A percentile compares a stretch with the other conserved stretches of the same genome.
Conservation (phyloP, 2,888 invertebrate genomes). For the Clunio marinus region DNA sequence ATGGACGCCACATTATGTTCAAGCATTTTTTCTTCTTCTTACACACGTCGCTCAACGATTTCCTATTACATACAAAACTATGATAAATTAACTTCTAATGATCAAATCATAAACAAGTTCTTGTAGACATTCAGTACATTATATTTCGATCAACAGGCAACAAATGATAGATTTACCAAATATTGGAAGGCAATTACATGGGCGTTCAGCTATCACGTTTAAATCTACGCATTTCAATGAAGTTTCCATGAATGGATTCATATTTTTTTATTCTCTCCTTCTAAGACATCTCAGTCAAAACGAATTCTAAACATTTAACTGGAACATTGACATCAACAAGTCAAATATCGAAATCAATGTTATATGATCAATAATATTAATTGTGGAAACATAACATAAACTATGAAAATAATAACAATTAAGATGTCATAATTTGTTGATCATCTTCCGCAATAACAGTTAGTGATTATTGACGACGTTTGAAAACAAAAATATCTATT, state of each 20-base stretch:
- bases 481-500: too few relatives aligned
- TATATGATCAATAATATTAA: too few relatives aligned
- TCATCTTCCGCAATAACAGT: too few relatives aligned
- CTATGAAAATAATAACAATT: neutral
- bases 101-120: slow-evolving; percentile 21
- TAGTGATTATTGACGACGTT: too few relatives aligned
- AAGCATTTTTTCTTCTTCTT: neutral
- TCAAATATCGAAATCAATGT: too few relatives aligned
- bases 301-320: too few relatives aligned
- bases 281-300: too few relatives aligned
- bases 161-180: slow-evolving; percentile 29
- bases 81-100: slow-evolving; percentile 13
- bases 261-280: too few relatives aligned
- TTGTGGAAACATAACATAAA: too few relatives aligned
- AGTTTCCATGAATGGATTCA: neutral
- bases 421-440: slow-evolving; percentile 15
- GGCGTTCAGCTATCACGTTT: slow-evolving; percentile 24
- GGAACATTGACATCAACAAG: too few relatives aligned
- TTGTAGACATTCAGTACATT: neutral
- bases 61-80: neutral
- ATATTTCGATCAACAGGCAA: neutral
- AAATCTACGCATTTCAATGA: neutral
- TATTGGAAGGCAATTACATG: slow-evolving; percentile 33
- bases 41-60: too few relatives aligned
- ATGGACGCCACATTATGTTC: too few relatives aligned